Evolutionary conservation across 2,113 vertebrate species (phyloP).

Genomic region (Campylorhamphus procurvoides): DNA sequence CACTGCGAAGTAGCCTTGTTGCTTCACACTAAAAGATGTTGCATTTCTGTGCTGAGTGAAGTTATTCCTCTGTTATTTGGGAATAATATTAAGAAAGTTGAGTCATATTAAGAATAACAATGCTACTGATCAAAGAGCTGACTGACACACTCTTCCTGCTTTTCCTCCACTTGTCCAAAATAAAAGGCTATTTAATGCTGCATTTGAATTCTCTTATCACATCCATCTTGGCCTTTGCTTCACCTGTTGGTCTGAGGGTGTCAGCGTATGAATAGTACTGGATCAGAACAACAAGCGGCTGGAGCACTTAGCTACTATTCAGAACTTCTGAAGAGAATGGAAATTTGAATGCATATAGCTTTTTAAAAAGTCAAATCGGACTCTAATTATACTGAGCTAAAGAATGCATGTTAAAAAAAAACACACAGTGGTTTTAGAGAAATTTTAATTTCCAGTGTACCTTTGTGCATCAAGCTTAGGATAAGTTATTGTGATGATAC

Average conservation of each 20-base stretch:
- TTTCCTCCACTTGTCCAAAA: not conserved
- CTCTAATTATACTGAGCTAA: slow-evolving; percentile 66
- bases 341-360: slow-evolving; percentile 45
- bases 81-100: not conserved
- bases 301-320: slow-evolving; percentile 35
- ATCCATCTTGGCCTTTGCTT: not conserved
- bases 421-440: slow-evolving; percentile 45
- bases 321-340: slow-evolving; percentile 36
- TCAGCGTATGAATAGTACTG: not conserved
- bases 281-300: not conserved
- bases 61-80: not conserved
- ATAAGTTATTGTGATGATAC: slow-evolving; percentile 68
- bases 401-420: slow-evolving; percentile 57
- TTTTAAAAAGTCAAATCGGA: slow-evolving; percentile 70
- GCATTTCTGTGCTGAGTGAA: not conserved
- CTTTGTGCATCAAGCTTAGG: slow-evolving; percentile 71
- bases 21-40: not conserved
- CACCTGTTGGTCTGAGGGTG: slow-evolving; percentile 33
- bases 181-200: not conserved
- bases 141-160: not conserved
- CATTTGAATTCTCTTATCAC: not conserved
- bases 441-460: slow-evolving; percentile 72
- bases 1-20: not conserved
- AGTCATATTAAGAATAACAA: not conserved
- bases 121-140: not conserved